phyloP scores from a whole-genome alignment of 2,797 vertebrate species.

The Eutrigla gurnardus region DNA sequence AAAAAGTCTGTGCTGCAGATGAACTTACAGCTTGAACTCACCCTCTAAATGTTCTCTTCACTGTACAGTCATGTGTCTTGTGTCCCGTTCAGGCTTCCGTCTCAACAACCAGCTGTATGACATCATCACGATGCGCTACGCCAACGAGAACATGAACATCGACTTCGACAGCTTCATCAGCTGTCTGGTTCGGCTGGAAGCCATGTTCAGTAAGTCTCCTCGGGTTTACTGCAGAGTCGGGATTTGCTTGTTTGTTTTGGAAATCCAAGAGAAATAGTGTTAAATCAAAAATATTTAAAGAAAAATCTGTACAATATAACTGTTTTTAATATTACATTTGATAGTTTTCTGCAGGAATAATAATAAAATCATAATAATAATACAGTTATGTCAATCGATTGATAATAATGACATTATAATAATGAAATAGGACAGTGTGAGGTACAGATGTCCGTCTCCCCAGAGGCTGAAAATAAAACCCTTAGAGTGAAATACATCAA shows the following conservation, averaged over 20 bases:
- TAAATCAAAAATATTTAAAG: neutral
- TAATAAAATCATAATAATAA: neutral
- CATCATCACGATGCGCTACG: conserved; percentile 97
- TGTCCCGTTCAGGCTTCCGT: conserved; percentile 90
- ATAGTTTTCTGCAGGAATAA: neutral
- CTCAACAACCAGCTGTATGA: conserved; percentile 98
- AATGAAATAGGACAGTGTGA: neutral
- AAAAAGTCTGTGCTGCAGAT: conserved; percentile 17
- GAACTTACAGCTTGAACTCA: conserved; percentile 56
- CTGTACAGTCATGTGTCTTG: conserved; percentile 85
- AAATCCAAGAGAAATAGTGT: neutral
- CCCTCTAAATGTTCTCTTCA: conserved; percentile 79
- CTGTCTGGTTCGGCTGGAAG: conserved; percentile 96
- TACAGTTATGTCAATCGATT: neutral
- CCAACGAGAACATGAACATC: conserved; percentile 95
- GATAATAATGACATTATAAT: neutral
- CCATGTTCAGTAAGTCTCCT: conserved; percentile 96
- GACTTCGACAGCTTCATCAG: conserved; percentile 99
- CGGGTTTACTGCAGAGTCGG: too few relatives aligned
- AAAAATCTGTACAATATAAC: neutral
- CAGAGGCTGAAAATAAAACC: neutral
- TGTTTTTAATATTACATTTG: neutral
- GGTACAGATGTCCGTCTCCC: neutral
- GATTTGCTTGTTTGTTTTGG: neutral
- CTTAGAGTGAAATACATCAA: neutral